Percentiles rank a stretch among this genome's conserved stretches.
phyloP scores from a whole-genome alignment of 2,113 vertebrate species.

The Synodontis membranacea region DNA sequence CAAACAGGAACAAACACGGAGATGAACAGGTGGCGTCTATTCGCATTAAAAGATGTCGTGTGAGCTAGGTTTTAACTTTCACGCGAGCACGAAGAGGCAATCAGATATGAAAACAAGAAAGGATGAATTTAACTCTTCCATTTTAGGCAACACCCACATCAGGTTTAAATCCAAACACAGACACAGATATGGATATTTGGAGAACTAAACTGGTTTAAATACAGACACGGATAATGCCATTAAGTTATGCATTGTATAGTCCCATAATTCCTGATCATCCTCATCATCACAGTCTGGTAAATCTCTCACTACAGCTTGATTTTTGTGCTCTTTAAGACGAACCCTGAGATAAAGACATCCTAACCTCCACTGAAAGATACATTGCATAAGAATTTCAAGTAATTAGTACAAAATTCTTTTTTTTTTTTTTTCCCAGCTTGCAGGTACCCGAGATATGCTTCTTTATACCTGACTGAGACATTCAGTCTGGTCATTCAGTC shows the following conservation, averaged over 20 bases:
- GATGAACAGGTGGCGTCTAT: background rate
- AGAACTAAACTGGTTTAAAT: background rate
- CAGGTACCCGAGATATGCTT: background rate
- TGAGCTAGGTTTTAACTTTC: background rate
- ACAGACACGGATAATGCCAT: background rate
- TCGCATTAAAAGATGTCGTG: background rate
- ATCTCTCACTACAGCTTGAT: background rate
- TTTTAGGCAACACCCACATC: background rate
- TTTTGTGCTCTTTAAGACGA: background rate
- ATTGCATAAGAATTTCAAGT: background rate
- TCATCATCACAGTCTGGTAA: background rate
- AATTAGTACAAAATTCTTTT: background rate
- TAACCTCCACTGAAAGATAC: background rate
- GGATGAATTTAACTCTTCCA: background rate
- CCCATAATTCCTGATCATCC: background rate
- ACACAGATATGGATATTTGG: background rate
- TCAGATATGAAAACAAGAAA: background rate
- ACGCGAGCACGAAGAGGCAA: background rate
- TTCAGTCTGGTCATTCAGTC: constrained; percentile 6
- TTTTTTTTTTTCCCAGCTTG: background rate
- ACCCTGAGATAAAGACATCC: background rate
- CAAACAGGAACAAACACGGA: background rate
- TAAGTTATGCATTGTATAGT: background rate
- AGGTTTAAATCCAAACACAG: background rate
- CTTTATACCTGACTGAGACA: background rate